Evolutionary conservation across 2,888 invertebrate species (phyloP), one percentile per base, ranked within the genome.

Genomic region (Crematogaster levior): DNA sequence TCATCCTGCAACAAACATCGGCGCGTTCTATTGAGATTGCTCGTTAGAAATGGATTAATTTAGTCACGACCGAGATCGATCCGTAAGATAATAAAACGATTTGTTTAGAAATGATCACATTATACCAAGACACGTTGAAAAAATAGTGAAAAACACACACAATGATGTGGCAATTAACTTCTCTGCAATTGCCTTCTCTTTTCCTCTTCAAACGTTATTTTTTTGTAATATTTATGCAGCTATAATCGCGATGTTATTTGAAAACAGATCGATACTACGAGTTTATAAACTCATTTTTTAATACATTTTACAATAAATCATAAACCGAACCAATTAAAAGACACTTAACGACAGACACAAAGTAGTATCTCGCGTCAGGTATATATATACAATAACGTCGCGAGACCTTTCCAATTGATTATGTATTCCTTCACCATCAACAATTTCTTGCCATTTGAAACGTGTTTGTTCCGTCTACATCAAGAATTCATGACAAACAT

Each of bases 1-100:
- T 86, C 83, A 85, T 90, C 87, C 87, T 87, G 81, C n/a, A 85
- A 90, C 40, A 84, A n/a, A 66, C 34, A 53, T 56, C 1, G 10
- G 34, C 15, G 15, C 12, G 34, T 10, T 24, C 18, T 53, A 58
- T 58, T 30, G n/a, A 65, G 61, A 63, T 37, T 37, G 82, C n/a
- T 74, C 74, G 48, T 74, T 73, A 60, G n/a, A 60, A 80, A 75
- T 51, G 18, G n/a, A 68, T 79, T 79, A 70, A 68, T 79, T 79
- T 66, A 66, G 21, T 66, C 43, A 46, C 68, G 30, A 30, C 12
- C 34, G 48, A n/a, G n/a, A 43, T 30, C 4, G 30, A 21, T 43
- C 4, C n/a, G 12, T 37, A 24, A 53, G 21, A 15, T 53, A 43
- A 65, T 53, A 18, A 77, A 48, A 34, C n/a, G 56, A 15, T 30